phyloP scores from a whole-genome alignment of 2,113 vertebrate species.

The Paratilapia polleni region DNA sequence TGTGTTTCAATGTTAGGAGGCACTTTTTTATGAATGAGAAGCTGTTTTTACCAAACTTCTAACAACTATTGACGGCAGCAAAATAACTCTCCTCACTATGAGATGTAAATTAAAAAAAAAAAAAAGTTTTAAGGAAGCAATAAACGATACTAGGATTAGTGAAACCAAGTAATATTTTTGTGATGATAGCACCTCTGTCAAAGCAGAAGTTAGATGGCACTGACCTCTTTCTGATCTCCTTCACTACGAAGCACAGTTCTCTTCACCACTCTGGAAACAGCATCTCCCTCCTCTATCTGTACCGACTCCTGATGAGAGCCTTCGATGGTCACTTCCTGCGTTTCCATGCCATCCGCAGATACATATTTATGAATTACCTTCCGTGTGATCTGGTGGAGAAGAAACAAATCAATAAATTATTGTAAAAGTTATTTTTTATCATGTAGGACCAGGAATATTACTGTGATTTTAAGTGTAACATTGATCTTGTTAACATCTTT shows the following conservation, averaged over 20 bases:
- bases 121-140: no score
- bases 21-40: no score
- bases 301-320: constrained; percentile 83
- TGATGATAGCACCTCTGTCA: no score
- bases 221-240: constrained; percentile 87
- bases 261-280: constrained; percentile 91
- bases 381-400: constrained; percentile 86
- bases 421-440: neutral
- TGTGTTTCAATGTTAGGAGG: no score
- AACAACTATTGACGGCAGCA: no score
- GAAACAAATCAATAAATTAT: neutral
- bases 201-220: neutral
- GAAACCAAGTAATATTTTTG: neutral
- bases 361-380: constrained; percentile 89
- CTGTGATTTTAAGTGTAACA: neutral
- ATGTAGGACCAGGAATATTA: neutral
- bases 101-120: no score
- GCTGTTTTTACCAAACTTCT: no score
- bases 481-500: neutral
- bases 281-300: constrained; percentile 85
- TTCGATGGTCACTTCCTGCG: constrained; percentile 87
- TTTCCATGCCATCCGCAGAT: constrained; percentile 87
- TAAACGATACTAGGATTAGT: neutral
- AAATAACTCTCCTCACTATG: no score
- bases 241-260: constrained; percentile 89